phyloP scores from a whole-genome alignment of 2,888 invertebrate species.

The Amblyjoppa proteus region DNA sequence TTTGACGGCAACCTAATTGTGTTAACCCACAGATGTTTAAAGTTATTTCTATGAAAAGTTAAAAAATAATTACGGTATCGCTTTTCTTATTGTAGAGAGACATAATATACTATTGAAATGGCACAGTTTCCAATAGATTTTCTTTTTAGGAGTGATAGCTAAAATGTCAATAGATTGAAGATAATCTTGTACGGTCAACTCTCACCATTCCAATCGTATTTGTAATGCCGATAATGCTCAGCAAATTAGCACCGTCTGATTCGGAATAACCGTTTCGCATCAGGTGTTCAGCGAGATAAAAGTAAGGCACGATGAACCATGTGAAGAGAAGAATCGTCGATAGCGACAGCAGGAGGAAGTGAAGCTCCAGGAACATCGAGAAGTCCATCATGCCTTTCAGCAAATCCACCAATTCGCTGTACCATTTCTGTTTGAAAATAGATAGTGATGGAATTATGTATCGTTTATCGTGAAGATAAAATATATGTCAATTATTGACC shows the following conservation, averaged over 20 bases:
- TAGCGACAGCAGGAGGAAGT: conserved; percentile 92
- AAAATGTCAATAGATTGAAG: background rate
- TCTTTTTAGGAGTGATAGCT: background rate
- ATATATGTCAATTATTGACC: too few relatives aligned
- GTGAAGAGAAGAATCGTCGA: conserved; percentile 96
- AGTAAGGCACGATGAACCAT: conserved; percentile 98
- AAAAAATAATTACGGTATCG: too few relatives aligned
- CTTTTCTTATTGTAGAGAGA: too few relatives aligned
- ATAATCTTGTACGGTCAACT: too few relatives aligned
- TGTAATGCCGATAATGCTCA: conserved; percentile 95
- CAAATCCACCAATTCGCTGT: conserved; percentile 88
- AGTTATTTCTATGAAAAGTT: too few relatives aligned
- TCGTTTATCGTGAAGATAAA: too few relatives aligned
- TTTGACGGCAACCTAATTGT: too few relatives aligned
- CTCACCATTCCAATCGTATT: conserved; percentile 96
- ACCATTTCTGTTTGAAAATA: conserved; percentile 89
- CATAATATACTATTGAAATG: too few relatives aligned
- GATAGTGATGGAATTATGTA: too few relatives aligned
- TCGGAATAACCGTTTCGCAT: conserved; percentile 90
- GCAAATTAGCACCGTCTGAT: conserved; percentile 91
- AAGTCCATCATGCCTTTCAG: conserved; percentile 92
- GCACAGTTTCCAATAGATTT: too few relatives aligned
- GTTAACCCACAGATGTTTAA: too few relatives aligned
- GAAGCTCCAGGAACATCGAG: conserved; percentile 91
- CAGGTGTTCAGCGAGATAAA: conserved; percentile 95